A percentile compares a stretch with the other conserved stretches of the same genome.
These are phyloP conservation scores for Cydia pomonella DNA, from an alignment of 1,140 invertebrate genomes.

Conservation along the genomic window DNA sequence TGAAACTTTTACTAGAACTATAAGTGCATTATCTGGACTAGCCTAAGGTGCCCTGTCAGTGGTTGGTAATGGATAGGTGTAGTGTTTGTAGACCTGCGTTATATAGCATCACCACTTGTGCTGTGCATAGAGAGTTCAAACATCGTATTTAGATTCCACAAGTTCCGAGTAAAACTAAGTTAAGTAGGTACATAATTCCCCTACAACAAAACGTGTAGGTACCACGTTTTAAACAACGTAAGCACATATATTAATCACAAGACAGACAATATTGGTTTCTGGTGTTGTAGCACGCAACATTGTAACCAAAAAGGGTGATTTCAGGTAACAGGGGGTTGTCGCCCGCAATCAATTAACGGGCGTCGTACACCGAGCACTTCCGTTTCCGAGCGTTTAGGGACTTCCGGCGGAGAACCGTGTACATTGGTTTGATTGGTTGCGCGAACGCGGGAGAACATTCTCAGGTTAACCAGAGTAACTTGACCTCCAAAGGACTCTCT, in stretches of 20 bases:
- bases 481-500: too few relatives aligned
- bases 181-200: neutral
- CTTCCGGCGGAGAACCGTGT: conserved; percentile 60
- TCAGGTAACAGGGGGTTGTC: conserved; percentile 19
- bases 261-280: conserved; percentile 6
- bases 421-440: too few relatives aligned
- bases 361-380: conserved; percentile 65
- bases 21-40: too few relatives aligned
- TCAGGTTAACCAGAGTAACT: too few relatives aligned
- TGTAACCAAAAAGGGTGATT: conserved; percentile 24
- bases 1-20: too few relatives aligned
- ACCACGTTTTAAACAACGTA: neutral
- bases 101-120: too few relatives aligned
- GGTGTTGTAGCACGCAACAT: conserved; percentile 22
- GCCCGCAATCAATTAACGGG: conserved; percentile 74
- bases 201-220: neutral
- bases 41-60: too few relatives aligned
- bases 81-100: too few relatives aligned
- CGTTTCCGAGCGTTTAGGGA: conserved; percentile 76
- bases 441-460: neutral
- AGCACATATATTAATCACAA: neutral
- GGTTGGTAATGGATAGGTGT: too few relatives aligned
- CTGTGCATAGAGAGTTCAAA: too few relatives aligned
- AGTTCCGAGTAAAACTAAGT: neutral
- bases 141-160: too few relatives aligned